phyloP scores from a whole-genome alignment of 2,888 invertebrate species.

The Opisthograptis luteolata region DNA sequence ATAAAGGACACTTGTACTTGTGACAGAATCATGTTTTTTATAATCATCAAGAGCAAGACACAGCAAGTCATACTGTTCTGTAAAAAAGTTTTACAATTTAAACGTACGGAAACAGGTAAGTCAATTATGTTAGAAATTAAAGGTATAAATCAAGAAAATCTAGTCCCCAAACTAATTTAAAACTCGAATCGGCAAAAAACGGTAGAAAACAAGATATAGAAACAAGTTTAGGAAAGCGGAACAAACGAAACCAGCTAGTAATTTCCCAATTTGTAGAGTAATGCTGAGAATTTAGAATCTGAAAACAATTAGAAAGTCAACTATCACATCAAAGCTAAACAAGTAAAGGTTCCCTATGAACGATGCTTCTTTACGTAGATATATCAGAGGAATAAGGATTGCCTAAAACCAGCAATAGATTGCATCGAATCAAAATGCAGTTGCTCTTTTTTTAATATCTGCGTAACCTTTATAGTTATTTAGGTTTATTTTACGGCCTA shows the following conservation, averaged over 20 bases:
- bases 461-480: too few relatives aligned
- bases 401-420: too few relatives aligned
- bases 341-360: too few relatives aligned
- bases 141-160: constrained; percentile 29
- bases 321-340: neutral
- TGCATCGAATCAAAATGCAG: too few relatives aligned
- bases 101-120: too few relatives aligned
- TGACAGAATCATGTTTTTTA: neutral
- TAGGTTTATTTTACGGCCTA: too few relatives aligned
- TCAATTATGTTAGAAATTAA: constrained; percentile 3
- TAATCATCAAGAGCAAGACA: neutral
- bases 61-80: too few relatives aligned
- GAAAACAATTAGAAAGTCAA: constrained; percentile 19
- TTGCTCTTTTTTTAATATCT: too few relatives aligned
- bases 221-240: constrained; percentile 65
- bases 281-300: constrained; percentile 27
- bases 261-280: constrained; percentile 46
- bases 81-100: too few relatives aligned
- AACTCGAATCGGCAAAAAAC: constrained; percentile 36
- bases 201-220: constrained; percentile 44
- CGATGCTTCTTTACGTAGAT: too few relatives aligned
- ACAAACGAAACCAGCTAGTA: constrained; percentile 51
- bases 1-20: constrained; percentile 24
- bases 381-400: too few relatives aligned
- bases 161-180: constrained; percentile 8